Percentiles rank a stretch among this genome's conserved stretches.
These are phyloP conservation scores for Yoshiicerus persimilis DNA, from an alignment of 1,140 invertebrate genomes.

Conservation along the genomic window DNA sequence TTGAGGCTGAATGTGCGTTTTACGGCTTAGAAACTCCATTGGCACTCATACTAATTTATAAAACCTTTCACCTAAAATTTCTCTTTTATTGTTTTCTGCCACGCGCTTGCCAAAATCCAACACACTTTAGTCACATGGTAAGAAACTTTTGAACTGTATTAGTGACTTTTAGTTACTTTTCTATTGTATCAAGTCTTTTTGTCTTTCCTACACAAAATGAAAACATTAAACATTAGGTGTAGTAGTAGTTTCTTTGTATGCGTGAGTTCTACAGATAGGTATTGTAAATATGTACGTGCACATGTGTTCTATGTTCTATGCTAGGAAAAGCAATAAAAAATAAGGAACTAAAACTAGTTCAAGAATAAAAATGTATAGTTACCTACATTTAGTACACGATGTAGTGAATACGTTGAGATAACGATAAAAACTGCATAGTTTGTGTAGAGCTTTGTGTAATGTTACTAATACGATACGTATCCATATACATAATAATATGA, in stretches of 20 bases:
- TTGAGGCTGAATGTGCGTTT: not conserved
- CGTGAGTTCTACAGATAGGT: no score
- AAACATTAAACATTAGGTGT: no score
- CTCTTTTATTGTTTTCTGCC: not conserved
- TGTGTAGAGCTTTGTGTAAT: not conserved
- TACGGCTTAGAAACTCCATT: not conserved
- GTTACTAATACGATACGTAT: not conserved
- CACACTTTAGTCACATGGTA: not conserved
- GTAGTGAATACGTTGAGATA: not conserved
- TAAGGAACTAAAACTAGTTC: not conserved
- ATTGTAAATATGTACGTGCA: not conserved
- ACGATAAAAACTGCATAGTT: not conserved
- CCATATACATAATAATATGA: not conserved
- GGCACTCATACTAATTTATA: constrained; percentile 5
- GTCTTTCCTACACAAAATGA: not conserved
- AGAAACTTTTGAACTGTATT: not conserved
- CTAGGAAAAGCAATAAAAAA: not conserved
- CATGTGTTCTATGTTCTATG: not conserved
- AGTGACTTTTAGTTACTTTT: not conserved
- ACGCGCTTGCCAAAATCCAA: not conserved
- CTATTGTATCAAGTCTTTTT: not conserved
- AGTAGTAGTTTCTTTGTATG: no score
- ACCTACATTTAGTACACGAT: not conserved
- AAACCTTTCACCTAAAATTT: not conserved
- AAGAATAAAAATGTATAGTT: not conserved